Conservation (phyloP, 37 sponge, comb jelly and placozoan species). For the Axinella damicornis region DNA sequence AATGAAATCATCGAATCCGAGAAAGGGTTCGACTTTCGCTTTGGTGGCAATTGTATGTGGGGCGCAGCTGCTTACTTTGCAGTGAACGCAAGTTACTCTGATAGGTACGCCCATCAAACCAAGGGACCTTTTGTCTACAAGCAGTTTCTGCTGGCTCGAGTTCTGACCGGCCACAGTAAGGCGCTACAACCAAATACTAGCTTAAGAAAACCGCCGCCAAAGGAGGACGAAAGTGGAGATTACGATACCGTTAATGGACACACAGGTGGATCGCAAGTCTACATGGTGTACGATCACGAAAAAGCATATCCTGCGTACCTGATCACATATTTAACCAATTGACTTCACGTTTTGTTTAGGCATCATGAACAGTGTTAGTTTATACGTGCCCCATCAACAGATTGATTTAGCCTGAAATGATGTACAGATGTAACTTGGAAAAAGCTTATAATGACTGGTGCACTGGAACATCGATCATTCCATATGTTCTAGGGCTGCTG, state of each 20-base stretch:
- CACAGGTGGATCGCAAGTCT: slow-evolving; percentile 67
- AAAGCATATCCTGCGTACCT: slow-evolving; percentile 85
- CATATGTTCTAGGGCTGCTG: no score
- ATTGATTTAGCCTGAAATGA: no score
- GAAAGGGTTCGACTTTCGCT: slow-evolving; percentile 82
- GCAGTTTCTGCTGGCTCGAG: slow-evolving; percentile 65
- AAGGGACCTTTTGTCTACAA: neutral
- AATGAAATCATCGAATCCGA: slow-evolving; percentile 39
- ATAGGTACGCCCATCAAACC: slow-evolving; percentile 25
- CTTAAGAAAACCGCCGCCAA: neutral
- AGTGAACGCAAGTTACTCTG: slow-evolving; percentile 79
- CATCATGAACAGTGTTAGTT: no score
- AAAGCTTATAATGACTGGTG: no score
- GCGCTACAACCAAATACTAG: neutral
- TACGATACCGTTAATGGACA: slow-evolving; percentile 84
- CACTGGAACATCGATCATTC: no score
- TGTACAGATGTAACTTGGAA: no score
- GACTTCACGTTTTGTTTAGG: no score
- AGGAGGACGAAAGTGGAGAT: neutral
- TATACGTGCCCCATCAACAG: no score
- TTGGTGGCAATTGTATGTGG: slow-evolving; percentile 47
- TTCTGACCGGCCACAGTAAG: slow-evolving; percentile 58
- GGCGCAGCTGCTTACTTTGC: slow-evolving; percentile 89
- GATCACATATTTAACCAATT: slow-evolving; percentile 57
- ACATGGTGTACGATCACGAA: slow-evolving; percentile 82